These are phyloP conservation scores for Eremobia ochroleuca DNA, from an alignment of 2,888 invertebrate genomes.

Conservation along the genomic window DNA sequence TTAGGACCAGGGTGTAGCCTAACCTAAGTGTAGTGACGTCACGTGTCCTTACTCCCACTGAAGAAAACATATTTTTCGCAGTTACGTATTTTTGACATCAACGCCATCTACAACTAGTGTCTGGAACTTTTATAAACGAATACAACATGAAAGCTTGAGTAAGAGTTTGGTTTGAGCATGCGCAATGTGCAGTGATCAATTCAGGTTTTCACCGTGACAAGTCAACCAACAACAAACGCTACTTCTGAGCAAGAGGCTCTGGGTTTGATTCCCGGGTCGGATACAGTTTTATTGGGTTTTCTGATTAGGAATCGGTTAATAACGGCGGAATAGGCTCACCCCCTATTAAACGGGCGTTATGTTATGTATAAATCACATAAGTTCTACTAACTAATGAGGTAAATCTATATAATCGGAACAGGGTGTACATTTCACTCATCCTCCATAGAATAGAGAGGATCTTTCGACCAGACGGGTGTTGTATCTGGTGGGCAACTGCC, in stretches of 20 bases:
- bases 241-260: background rate
- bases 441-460: too few relatives aligned
- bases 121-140: constrained; percentile 5
- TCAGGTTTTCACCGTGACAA: background rate
- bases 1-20: background rate
- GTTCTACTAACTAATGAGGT: background rate
- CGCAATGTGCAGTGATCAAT: background rate
- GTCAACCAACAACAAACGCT: background rate
- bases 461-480: too few relatives aligned
- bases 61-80: background rate
- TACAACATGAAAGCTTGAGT: background rate
- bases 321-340: too few relatives aligned
- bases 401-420: too few relatives aligned
- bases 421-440: too few relatives aligned
- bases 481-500: too few relatives aligned
- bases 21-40: too few relatives aligned
- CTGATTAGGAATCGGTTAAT: background rate
- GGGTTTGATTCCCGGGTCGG: background rate
- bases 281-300: background rate
- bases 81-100: background rate
- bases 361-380: too few relatives aligned
- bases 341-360: too few relatives aligned
- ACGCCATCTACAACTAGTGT: constrained; percentile 40
- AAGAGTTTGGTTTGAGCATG: background rate
- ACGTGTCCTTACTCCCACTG: background rate